A percentile compares a stretch with the other conserved stretches of the same genome.
These are phyloP conservation scores for Dascillus cervinus DNA, from an alignment of 2,888 invertebrate genomes.

Conservation along the genomic window DNA sequence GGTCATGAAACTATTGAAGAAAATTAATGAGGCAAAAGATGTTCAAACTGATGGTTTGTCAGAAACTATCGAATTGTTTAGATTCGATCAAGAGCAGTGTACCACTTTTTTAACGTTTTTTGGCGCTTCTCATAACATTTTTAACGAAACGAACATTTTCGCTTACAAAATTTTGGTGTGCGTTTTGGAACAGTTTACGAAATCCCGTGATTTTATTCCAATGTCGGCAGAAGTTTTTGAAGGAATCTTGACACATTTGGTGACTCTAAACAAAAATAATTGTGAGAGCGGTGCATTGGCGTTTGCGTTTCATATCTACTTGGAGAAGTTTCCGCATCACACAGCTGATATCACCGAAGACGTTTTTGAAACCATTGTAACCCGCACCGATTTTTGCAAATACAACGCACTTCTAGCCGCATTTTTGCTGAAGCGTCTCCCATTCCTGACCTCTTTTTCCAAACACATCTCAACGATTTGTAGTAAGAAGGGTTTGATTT, in stretches of 20 bases:
- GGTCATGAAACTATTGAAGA: conserved; percentile 44
- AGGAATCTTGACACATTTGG: conserved; percentile 18
- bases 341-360: conserved; percentile 45
- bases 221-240: conserved; percentile 21
- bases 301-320: conserved; percentile 47
- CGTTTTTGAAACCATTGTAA: conserved; percentile 49
- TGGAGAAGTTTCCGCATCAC: conserved; percentile 54
- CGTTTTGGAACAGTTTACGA: conserved; percentile 20
- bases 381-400: conserved; percentile 47
- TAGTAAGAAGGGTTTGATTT: conserved; percentile 53
- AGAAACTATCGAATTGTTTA: conserved; percentile 19
- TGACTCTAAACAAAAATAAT: conserved; percentile 18
- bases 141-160: no score
- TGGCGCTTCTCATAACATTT: no score
- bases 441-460: conserved; percentile 44
- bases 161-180: conserved; percentile 15
- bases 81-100: conserved; percentile 20
- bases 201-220: conserved; percentile 12
- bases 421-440: conserved; percentile 48
- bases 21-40: conserved; percentile 41
- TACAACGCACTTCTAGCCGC: conserved; percentile 51
- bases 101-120: no score
- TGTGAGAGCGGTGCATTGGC: conserved; percentile 48
- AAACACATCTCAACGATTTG: conserved; percentile 46
- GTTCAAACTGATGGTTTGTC: conserved; percentile 32